Evolutionary conservation across 2,113 vertebrate genomes (phyloP).

Genomic region (Cynocephalus volans): DNA sequence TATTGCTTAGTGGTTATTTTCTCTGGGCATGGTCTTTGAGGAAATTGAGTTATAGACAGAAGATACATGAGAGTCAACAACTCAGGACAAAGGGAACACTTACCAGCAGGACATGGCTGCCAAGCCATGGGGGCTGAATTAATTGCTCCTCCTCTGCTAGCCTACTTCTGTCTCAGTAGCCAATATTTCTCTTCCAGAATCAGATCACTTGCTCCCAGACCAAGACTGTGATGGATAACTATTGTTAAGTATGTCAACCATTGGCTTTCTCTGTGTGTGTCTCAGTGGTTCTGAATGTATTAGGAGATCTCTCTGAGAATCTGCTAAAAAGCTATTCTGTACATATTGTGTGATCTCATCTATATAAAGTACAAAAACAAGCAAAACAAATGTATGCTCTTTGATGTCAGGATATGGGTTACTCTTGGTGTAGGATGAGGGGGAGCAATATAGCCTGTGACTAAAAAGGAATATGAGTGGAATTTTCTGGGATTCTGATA

Average conservation of each 20-base stretch:
- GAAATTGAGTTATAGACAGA: conserved; percentile 13
- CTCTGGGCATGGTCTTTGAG: background rate
- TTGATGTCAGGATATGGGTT: background rate
- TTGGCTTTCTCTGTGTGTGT: background rate
- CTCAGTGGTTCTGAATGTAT: background rate
- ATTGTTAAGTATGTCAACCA: background rate
- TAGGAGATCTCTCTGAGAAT: background rate
- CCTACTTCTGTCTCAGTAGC: background rate
- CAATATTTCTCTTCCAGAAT: conserved; percentile 49
- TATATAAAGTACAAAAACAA: conserved; percentile 4
- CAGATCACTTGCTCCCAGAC: conserved; percentile 2
- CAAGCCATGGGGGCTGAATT: background rate
- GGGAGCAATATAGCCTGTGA: background rate
- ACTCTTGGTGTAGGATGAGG: background rate
- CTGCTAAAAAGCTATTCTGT: background rate
- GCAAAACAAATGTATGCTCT: conserved; percentile 7
- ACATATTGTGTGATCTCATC: background rate
- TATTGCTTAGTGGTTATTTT: background rate
- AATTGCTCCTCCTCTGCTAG: background rate
- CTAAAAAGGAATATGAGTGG: background rate
- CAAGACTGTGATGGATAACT: background rate
- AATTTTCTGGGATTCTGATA: background rate
- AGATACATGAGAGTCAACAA: background rate
- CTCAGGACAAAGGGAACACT: no score
- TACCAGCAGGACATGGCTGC: background rate